Conservation (phyloP, 2,797 vertebrate species). For the Enteromius radiatus region DNA sequence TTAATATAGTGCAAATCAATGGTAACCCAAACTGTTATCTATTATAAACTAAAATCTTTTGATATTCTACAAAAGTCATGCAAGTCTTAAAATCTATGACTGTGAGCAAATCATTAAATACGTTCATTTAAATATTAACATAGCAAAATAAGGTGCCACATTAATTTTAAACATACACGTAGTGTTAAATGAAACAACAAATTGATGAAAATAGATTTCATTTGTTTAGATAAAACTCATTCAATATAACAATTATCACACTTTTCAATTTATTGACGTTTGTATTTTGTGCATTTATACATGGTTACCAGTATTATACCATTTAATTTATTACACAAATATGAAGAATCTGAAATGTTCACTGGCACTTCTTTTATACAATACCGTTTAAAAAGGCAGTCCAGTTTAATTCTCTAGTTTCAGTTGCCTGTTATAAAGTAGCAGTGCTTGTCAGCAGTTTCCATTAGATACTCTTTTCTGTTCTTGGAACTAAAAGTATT, state of each 20-base stretch:
- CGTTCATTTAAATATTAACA: background rate
- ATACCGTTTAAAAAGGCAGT: background rate
- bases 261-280: background rate
- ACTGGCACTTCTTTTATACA: background rate
- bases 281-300: background rate
- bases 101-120: background rate
- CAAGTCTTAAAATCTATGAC: background rate
- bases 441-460: background rate
- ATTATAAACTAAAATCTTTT: background rate
- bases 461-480: background rate
- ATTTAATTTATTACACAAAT: conserved; percentile 15
- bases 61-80: background rate
- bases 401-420: background rate
- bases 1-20: background rate
- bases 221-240: background rate
- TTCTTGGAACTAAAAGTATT: background rate
- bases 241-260: background rate
- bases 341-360: background rate
- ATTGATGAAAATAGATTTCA: background rate
- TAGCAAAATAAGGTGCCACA: background rate
- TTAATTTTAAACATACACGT: background rate
- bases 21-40: background rate
- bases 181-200: background rate
- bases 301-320: background rate
- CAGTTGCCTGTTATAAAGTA: background rate